Evolutionary conservation across 2,888 invertebrate genomes (phyloP).

Genomic region (Cheilosia vulpina): DNA sequence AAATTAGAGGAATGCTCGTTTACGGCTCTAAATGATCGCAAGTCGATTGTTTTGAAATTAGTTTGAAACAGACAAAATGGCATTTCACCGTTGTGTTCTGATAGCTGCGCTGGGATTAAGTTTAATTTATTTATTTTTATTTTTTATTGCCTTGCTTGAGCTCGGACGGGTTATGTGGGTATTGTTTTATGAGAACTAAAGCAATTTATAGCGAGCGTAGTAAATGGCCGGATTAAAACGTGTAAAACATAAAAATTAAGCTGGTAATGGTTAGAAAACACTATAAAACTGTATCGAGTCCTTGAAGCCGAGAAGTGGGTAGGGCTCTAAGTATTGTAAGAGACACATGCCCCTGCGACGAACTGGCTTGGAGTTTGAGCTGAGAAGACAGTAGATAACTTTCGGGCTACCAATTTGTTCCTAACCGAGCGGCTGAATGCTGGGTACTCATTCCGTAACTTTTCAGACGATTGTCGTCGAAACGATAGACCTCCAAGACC

Average conservation of each 20-base stretch:
- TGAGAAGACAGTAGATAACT: no score
- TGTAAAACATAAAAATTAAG: background rate
- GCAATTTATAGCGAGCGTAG: background rate
- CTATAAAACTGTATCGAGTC: no score
- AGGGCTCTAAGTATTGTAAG: background rate
- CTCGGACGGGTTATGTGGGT: background rate
- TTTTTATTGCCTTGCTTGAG: slow-evolving; percentile 27
- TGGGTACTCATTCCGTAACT: no score
- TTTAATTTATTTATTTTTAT: slow-evolving; percentile 25
- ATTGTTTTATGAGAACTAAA: slow-evolving; percentile 3
- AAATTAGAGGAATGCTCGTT: background rate
- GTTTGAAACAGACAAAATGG: slow-evolving; percentile 2
- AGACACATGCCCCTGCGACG: no score
- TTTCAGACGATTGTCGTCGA: no score
- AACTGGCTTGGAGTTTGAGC: no score
- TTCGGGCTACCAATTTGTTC: no score
- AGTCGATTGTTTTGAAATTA: slow-evolving; percentile 13
- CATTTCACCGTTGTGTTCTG: slow-evolving; percentile 4
- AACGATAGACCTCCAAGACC: no score
- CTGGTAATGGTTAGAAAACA: background rate
- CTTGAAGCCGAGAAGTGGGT: background rate
- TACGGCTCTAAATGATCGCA: slow-evolving; percentile 14
- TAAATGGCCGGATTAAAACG: background rate
- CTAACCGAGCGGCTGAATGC: no score
- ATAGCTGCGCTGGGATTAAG: background rate